These are phyloP conservation scores for Aphelenchoides fujianensis DNA, from an alignment of 1,140 invertebrate genomes.

Conservation along the genomic window DNA sequence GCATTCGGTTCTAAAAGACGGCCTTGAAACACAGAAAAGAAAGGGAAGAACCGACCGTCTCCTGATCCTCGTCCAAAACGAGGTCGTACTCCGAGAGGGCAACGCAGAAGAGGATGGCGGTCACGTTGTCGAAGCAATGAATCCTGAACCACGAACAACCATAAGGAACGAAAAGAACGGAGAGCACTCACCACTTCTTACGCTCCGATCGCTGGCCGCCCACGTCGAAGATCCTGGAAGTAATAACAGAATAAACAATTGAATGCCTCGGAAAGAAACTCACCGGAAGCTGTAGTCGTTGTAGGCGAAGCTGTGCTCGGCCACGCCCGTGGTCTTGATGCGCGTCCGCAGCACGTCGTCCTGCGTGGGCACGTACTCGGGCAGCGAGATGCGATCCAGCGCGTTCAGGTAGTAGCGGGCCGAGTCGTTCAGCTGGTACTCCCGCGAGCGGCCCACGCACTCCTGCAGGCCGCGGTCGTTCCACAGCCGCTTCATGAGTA, in stretches of 20 bases:
- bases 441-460: slow-evolving; percentile 76
- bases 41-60: slow-evolving; percentile 75
- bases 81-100: slow-evolving; percentile 80
- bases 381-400: slow-evolving; percentile 75
- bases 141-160: slow-evolving; percentile 65
- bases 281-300: slow-evolving; percentile 85
- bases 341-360: slow-evolving; percentile 87
- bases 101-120: slow-evolving; percentile 72
- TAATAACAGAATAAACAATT: slow-evolving; percentile 12
- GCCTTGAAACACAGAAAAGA: background rate
- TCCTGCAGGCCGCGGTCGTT: slow-evolving; percentile 80
- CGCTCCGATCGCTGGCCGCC: slow-evolving; percentile 74
- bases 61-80: slow-evolving; percentile 90
- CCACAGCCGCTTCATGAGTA: slow-evolving; percentile 82
- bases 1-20: slow-evolving; percentile 66
- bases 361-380: slow-evolving; percentile 81
- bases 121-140: slow-evolving; percentile 92
- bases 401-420: slow-evolving; percentile 75
- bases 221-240: slow-evolving; percentile 62
- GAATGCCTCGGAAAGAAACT: slow-evolving; percentile 70
- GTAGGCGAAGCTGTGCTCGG: slow-evolving; percentile 87
- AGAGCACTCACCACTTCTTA: slow-evolving; percentile 75
- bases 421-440: slow-evolving; percentile 92
- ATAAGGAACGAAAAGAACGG: background rate
- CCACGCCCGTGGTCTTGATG: slow-evolving; percentile 89